These are phyloP conservation scores for Andricus curvator DNA, from an alignment of 2,888 invertebrate genomes.

Conservation along the genomic window DNA sequence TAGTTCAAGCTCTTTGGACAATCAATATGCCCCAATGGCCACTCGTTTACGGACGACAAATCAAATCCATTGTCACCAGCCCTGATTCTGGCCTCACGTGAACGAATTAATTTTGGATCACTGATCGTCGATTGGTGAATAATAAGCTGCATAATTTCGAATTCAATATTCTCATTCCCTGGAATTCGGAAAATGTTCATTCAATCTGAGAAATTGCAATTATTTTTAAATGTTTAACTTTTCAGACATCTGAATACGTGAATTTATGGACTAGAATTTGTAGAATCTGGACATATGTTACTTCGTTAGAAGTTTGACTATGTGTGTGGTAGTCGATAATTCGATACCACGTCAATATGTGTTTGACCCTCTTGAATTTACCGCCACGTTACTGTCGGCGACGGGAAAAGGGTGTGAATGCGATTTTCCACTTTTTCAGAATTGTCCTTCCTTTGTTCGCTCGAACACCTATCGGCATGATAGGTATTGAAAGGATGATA, in stretches of 20 bases:
- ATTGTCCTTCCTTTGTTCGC: conserved; percentile 44
- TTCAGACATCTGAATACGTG: not conserved
- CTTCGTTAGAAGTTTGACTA: conserved; percentile 40
- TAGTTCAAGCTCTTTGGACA: conserved; percentile 35
- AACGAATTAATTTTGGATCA: conserved; percentile 38
- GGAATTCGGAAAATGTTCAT: not conserved
- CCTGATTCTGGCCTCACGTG: not conserved
- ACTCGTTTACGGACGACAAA: conserved; percentile 39
- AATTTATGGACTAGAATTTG: not conserved
- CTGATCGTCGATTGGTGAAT: conserved; percentile 29
- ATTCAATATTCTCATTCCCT: not conserved
- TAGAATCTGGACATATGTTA: conserved; percentile 47
- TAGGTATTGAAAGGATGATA: conserved; percentile 25
- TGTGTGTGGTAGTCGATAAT: not conserved
- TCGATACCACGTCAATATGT: conserved; percentile 5
- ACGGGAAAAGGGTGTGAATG: conserved; percentile 44
- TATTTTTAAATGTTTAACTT: not conserved
- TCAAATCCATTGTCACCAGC: conserved; percentile 35
- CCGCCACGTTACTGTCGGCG: conserved; percentile 10
- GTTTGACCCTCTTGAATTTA: conserved; percentile 39
- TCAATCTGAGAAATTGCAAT: not conserved
- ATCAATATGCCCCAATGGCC: conserved; percentile 35
- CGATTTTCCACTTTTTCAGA: conserved; percentile 47
- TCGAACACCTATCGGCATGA: conserved; percentile 23
- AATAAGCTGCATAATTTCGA: conserved; percentile 17